Evolutionary conservation across 2,113 vertebrate genomes (phyloP).

Genomic region (Lichenostomus cassidix): DNA sequence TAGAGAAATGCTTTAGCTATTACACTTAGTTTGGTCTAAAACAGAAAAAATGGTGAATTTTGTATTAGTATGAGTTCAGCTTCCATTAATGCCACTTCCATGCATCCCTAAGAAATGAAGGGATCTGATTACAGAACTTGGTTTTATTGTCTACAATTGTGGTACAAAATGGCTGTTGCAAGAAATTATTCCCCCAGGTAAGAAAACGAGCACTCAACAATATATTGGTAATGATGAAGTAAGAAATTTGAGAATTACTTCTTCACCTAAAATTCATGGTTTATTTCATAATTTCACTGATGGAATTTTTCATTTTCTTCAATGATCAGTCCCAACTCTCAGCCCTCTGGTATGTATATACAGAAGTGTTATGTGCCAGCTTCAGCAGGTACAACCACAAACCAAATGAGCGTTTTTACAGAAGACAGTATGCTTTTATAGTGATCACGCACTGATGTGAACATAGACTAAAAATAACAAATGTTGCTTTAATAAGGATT

Average conservation of each 20-base stretch:
- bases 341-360: neutral
- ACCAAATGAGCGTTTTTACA: slow-evolving; percentile 31
- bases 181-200: neutral
- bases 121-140: neutral
- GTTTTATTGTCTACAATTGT: neutral
- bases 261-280: slow-evolving; percentile 40
- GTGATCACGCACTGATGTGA: slow-evolving; percentile 68
- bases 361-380: slow-evolving; percentile 36
- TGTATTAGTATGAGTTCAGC: neutral
- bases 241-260: neutral
- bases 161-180: slow-evolving; percentile 4
- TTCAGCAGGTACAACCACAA: slow-evolving; percentile 32
- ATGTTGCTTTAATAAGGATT: slow-evolving; percentile 69
- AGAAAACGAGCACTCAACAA: neutral
- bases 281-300: slow-evolving; percentile 24
- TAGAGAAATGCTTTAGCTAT: neutral
- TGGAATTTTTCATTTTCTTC: neutral
- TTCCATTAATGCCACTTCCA: neutral
- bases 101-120: neutral
- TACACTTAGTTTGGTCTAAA: neutral
- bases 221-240: neutral
- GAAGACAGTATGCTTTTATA: slow-evolving; percentile 43
- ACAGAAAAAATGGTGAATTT: neutral
- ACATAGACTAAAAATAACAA: slow-evolving; percentile 69
- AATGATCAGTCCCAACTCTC: neutral